Base-by-base conservation (phyloP, 2,113 vertebrate species). In the Tylochromis polylepis region DNA sequence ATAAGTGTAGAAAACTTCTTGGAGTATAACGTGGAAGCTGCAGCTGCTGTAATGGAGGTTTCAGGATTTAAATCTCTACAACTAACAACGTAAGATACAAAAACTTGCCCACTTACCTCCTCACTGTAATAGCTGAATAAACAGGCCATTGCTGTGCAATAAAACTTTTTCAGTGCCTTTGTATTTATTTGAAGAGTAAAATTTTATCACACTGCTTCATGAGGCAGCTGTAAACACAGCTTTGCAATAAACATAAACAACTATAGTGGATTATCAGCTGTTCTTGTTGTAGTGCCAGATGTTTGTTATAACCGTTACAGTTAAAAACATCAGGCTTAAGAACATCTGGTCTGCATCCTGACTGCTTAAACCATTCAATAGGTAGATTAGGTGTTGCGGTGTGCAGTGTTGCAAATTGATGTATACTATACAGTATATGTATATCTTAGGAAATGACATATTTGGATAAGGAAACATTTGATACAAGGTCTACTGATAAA, bases 151-250 rank as follows among this genome's bases (percentile, higher is more conserved):
- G 62, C 75, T 86, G 72, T 27, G 58, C 60, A 82, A 34, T 88
- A 82, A 88, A 70, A 70, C 65, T 6, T 82, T 82, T 79, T 72
- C 79, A 34, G n/a, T 14, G 65, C 36, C 56, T 79, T 84, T 75
- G 83, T 82, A 22, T 91, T 89, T 86, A 92, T 43, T 70, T 70
- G 36, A 70, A 46, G 77, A 82, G 78, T 91, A 88, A 88, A 84
- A 53, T 87, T 81, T 90, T 86, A 91, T 83, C 15, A 43, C 43
- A 2, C 11, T 58, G 65, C 75, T 89, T 89, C 83, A 92, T 38
- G 65, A 83, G 77, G 77, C 53, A 72, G 82, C 89, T 86, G 81
- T 85, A 87, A 89, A 86, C 83, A 67, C 83, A 55, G 41, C 38
- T 38, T 65, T 15, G 43, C 43, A 72, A 49, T 79, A 85, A 85